Base-by-base conservation (phyloP, 2,797 vertebrate genomes). In the Coregonus sp. region DNA sequence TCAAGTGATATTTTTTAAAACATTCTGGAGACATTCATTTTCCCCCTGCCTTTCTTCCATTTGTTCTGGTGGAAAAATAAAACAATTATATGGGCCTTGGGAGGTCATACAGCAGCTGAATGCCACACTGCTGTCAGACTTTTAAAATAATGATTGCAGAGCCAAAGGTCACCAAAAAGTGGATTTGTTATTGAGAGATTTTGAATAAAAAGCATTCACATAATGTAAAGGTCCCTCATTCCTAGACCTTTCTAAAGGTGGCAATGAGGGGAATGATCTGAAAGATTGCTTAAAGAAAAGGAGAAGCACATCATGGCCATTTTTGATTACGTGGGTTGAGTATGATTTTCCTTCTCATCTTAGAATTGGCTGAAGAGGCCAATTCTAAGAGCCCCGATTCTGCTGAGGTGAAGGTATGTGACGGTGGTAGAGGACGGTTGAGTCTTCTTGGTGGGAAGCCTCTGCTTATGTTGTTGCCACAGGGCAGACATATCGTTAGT, bases 111-210 rank as follows among this genome's bases (percentile, higher is more conserved):
- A 33, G 76, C 75, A 51, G 80, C 83, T 89, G 84, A 88, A 85
- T 88, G 81, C 80, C 85, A 86, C 70, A 52, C 76, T 73, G 75
- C 77, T 84, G 81, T 86, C 78, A 74, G 81, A 61, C 67, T 81
- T 89, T 84, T 76, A 81, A 86, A 90, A 86, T 84, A 81, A 87
- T 86, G 85, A 86, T 89, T 85, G 81, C 0, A 75, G 87, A 85
- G 83, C 78, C 29, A 88, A 85, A 90, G 90, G 91, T 92, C 83
- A 75, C 3, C n/a, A 47, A 81, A 61, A 31, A 82, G 72, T 20
- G 37, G 31, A 63, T 87, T 88, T 80, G 69, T 92, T 88, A 89
- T 80, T 82, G 84, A 67, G 80, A 80, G 75, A 78, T 74, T 75
- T 77, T 75, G 74, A 78, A 5, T 80, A 80, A 82, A 83, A 79